phyloP scores from a whole-genome alignment of 2,797 vertebrate genomes.

The Spinibarbus caldwelli region DNA sequence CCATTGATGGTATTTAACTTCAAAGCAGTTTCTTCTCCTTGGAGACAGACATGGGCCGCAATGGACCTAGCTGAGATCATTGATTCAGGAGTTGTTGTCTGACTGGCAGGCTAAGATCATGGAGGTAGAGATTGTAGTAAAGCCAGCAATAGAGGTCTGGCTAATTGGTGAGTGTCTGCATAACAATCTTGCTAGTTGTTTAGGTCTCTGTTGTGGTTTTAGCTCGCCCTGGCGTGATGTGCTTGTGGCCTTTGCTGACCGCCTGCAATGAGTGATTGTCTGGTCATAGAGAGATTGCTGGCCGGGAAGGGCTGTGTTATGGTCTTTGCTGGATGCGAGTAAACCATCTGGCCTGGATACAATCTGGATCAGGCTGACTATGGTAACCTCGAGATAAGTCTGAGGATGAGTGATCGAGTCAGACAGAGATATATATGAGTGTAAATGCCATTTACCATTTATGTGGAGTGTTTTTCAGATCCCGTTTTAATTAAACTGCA shows the following conservation, averaged over 20 bases:
- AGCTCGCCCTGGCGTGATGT: neutral
- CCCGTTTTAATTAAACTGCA: too few species aligned
- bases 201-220: neutral
- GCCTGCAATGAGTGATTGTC: neutral
- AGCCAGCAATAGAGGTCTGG: neutral
- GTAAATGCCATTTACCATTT: neutral
- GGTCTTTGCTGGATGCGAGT: neutral
- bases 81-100: too few species aligned
- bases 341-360: neutral
- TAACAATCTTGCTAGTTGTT: neutral
- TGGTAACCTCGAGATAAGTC: neutral
- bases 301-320: neutral
- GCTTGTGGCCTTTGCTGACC: neutral
- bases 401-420: neutral
- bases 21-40: too few species aligned
- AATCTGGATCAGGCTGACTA: neutral
- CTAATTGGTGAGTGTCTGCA: neutral
- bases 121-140: neutral
- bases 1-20: too few species aligned
- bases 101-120: neutral
- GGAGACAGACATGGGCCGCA: too few species aligned
- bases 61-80: too few species aligned
- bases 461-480: neutral
- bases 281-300: neutral
- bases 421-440: neutral